Evolutionary conservation across 2,888 invertebrate species (phyloP).

Genomic region (Agriotes lineatus): DNA sequence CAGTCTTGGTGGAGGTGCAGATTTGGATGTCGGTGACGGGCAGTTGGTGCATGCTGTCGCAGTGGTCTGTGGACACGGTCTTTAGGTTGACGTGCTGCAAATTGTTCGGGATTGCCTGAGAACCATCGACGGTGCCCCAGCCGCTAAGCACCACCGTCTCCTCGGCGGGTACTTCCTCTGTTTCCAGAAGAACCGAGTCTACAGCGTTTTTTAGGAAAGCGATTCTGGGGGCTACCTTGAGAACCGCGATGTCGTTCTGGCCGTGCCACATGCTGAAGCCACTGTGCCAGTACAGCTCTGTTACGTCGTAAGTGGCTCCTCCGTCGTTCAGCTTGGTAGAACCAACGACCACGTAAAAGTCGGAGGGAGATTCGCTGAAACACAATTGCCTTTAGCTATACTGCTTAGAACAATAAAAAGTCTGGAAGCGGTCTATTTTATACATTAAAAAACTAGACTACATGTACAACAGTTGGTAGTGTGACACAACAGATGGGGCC

Average conservation of each 20-base stretch:
- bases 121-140: conserved; percentile 36
- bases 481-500: too few species aligned
- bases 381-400: too few species aligned
- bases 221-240: conserved; percentile 40
- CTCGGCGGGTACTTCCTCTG: conserved; percentile 19
- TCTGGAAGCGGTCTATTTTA: too few species aligned
- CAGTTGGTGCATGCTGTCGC: conserved; percentile 52
- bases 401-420: too few species aligned
- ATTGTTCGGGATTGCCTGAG: conserved; percentile 62
- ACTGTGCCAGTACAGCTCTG: conserved; percentile 64
- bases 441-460: too few species aligned
- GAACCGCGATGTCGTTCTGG: conserved; percentile 47
- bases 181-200: conserved; percentile 31
- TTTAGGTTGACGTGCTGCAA: conserved; percentile 70
- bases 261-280: conserved; percentile 59
- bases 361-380: too few species aligned
- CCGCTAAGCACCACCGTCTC: conserved; percentile 38
- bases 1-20: conserved; percentile 69
- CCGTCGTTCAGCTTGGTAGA: conserved; percentile 60
- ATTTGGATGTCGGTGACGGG: conserved; percentile 63
- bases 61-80: conserved; percentile 67
- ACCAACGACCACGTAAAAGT: too few species aligned
- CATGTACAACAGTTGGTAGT: too few species aligned
- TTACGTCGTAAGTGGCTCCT: conserved; percentile 64
- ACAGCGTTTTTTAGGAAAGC: conserved; percentile 30